Percentiles rank a stretch among this genome's conserved stretches.
phyloP scores from a whole-genome alignment of 2,113 vertebrate species.

The Brienomyrus longianalis region DNA sequence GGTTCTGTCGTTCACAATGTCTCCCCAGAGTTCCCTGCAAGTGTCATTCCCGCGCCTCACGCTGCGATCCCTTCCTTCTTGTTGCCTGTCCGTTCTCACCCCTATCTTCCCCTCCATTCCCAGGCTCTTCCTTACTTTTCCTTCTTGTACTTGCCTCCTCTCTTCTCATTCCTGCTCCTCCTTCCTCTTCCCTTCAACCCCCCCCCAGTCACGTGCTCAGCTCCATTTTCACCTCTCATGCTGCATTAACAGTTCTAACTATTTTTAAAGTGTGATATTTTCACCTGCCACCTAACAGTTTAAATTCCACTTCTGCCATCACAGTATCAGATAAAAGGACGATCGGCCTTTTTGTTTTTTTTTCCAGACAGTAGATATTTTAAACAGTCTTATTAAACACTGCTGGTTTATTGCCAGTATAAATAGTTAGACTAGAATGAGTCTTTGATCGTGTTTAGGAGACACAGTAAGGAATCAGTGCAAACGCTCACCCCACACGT shows the following conservation, averaged over 20 bases:
- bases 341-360: neutral
- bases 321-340: neutral
- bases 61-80: neutral
- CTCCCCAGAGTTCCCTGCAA: slow-evolving; percentile 44
- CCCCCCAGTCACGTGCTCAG: slow-evolving; percentile 5
- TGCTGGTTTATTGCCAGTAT: neutral
- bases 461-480: neutral
- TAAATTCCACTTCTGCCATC: neutral
- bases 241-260: neutral
- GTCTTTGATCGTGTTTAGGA: neutral
- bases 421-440: neutral
- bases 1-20: slow-evolving; percentile 64
- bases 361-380: neutral
- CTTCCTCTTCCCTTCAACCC: too few species aligned
- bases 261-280: slow-evolving; percentile 11
- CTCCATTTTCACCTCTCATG: slow-evolving; percentile 5
- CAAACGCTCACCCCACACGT: neutral
- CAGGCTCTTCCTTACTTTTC: neutral
- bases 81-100: neutral
- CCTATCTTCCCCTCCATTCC: neutral
- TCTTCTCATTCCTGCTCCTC: neutral
- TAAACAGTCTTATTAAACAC: neutral
- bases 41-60: neutral
- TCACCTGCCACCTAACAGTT: slow-evolving; percentile 12
- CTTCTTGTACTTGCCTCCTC: neutral